Evolutionary conservation across 2,888 invertebrate genomes (phyloP), one percentile per base, ranked within the genome.

Genomic region (Danaus chrysippus): DNA sequence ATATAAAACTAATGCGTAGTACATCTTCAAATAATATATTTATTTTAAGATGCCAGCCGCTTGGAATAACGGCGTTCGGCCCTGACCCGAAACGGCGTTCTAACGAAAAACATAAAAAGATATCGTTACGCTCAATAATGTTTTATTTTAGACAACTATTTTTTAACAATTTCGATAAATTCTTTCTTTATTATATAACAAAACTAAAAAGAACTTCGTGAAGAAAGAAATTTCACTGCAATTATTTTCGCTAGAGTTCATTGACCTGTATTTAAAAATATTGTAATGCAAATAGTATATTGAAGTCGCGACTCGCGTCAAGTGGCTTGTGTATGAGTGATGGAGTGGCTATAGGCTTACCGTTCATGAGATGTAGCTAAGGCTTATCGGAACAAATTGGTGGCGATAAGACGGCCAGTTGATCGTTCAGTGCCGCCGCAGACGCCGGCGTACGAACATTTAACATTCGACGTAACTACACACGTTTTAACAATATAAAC

Each of bases 351-450:
- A 57, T 57, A 67, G 63, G 64, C 65, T 64, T 67, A 61, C 62
- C 58, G 61, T 67, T 65, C 61, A 68, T 70, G 71, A 78, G 74
- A 76, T 77, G 70, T 75, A 75, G 71, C 23, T 34, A 72, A 71
- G 73, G 83, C 80, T 88, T 89, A 90, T 88, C 89, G 82, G 75
- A 71, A 76, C 77, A 71, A 78, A 82, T 78, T 83, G 79, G 76
- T 68, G 79, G 77, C 84, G 89, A 88, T 88, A 87, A 88, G 83
- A 73, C 73, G 72, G 67, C 60, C 76, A 75, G 78, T 77, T 34
- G 81, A 81, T 76, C 78, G 74, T 78, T 73, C 86, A 87, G 88
- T 85, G 75, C 78, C 76, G 79, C 76, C 81, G 76, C 68, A 77
- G 82, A 75, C 84, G 79, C 79, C 81, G 79, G 75, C 82, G 81